Evolutionary conservation across 2,797 vertebrate species (phyloP).

Genomic region (Lepus townsendii): DNA sequence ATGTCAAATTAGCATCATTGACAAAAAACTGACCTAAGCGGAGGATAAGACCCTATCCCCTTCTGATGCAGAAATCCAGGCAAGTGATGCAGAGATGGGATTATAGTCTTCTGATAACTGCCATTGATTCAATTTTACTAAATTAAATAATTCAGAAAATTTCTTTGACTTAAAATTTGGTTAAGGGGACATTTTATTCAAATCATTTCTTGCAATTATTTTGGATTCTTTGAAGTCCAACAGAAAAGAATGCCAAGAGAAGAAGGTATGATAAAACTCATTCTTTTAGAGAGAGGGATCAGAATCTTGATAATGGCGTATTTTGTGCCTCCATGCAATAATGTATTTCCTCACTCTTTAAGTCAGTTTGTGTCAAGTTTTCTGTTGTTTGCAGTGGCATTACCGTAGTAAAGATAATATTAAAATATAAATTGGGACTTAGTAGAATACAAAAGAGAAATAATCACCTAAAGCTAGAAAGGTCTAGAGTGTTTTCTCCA

Average conservation of each 20-base stretch:
- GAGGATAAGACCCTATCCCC: background rate
- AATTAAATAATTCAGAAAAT: background rate
- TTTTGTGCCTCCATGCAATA: background rate
- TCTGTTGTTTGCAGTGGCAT: background rate
- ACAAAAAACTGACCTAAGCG: background rate
- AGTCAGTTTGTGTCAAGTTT: background rate
- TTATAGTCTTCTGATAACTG: background rate
- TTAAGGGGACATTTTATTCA: background rate
- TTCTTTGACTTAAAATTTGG: background rate
- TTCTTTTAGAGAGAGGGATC: background rate
- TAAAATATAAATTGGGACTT: background rate
- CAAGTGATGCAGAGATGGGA: background rate
- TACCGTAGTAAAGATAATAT: background rate
- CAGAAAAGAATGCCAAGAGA: background rate
- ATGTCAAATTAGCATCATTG: background rate
- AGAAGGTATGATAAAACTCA: background rate
- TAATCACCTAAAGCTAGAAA: background rate
- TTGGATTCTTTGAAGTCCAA: background rate
- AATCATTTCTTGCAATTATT: background rate
- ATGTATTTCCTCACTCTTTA: background rate
- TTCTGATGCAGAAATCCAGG: background rate
- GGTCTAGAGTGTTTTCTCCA: background rate
- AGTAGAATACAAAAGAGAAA: background rate
- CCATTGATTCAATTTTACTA: background rate
- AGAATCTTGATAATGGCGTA: background rate